Base-by-base conservation (phyloP, 2,797 vertebrate genomes). In the Myotis findleyi region DNA sequence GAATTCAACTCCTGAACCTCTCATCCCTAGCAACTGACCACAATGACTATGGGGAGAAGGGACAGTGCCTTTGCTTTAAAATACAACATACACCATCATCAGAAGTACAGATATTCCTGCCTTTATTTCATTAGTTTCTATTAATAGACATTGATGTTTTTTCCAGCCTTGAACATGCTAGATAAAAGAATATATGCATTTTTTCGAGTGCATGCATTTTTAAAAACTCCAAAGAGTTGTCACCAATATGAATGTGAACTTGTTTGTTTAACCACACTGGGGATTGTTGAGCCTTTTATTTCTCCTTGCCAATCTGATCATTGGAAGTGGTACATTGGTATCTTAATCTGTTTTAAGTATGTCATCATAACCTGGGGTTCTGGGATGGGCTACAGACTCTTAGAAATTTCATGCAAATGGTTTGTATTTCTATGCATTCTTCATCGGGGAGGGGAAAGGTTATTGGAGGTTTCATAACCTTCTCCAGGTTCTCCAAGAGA, bases 1-100 rank as follows among this genome's bases (percentile, higher is more conserved):
- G 55, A 88, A 59, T 96, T 96, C 47, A 94, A 62, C 68, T 93
- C 30, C 77, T 53, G 53, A 9, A 57, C 30, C 10, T 68, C 38
- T 92, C 44, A n/a, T 41, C 30, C 9, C 1, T 84, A 82, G 90
- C 41, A 47, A 57, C n/a, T 68, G 68, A 76, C 64, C 20, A 59
- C 49, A 84, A 4, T 73, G 64, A 93, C 47, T 72, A 47, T 25
- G 53, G n/a, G 64, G 36, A 89, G 25, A 83, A 5, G 16, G 68
- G 21, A 76, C 8, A n/a, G n/a, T 82, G 38, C 25, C 21, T 62
- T 81, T 87, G 13, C 53, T 91, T 93, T 36, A 91, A 84, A 86
- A 55, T 27, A 47, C 27, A 51, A 59, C 10, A 51, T 76, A 38
- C 47, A 30, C 16, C 47, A 36, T 75, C 71, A 80, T 44, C 55